Conservation (phyloP, 2,797 vertebrate genomes). For the Darevskia mixta region DNA sequence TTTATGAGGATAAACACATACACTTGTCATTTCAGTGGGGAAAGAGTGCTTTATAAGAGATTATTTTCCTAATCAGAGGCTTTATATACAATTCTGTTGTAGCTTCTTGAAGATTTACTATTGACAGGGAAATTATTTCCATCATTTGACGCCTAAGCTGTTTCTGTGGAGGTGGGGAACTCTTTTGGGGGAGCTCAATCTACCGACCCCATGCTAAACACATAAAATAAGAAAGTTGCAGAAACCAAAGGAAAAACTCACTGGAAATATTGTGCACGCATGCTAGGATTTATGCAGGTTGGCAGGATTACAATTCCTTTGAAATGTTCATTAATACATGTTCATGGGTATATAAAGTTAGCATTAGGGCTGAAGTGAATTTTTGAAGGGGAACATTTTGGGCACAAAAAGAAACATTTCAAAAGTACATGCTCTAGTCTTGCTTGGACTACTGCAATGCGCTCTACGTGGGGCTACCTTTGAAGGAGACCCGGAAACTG, state of each 20-base stretch:
- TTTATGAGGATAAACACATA: slow-evolving; percentile 45
- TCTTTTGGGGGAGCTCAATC: slow-evolving; percentile 42
- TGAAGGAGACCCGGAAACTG: too few species aligned
- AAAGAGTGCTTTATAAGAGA: slow-evolving; percentile 55
- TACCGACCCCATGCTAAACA: slow-evolving; percentile 39
- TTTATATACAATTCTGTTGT: slow-evolving; percentile 67
- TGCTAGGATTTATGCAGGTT: slow-evolving; percentile 26
- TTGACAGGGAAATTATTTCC: slow-evolving; percentile 62
- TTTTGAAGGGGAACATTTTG: neutral
- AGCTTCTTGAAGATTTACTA: slow-evolving; percentile 58
- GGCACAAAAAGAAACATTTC: neutral
- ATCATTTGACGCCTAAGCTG: slow-evolving; percentile 39
- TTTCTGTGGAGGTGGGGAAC: neutral
- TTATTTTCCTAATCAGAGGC: slow-evolving; percentile 70
- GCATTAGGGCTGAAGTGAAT: neutral
- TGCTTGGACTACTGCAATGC: too few species aligned
- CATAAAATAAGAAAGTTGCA: slow-evolving; percentile 31
- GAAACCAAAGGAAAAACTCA: neutral
- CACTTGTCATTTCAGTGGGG: slow-evolving; percentile 43
- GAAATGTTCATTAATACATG: slow-evolving; percentile 25
- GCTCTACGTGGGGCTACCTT: too few species aligned
- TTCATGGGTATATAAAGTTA: neutral
- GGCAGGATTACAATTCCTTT: slow-evolving; percentile 28
- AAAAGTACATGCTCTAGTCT: neutral
- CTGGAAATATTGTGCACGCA: slow-evolving; percentile 39